Conservation (phyloP, 2,888 invertebrate species). For the Pachymerium ferrugineum region DNA sequence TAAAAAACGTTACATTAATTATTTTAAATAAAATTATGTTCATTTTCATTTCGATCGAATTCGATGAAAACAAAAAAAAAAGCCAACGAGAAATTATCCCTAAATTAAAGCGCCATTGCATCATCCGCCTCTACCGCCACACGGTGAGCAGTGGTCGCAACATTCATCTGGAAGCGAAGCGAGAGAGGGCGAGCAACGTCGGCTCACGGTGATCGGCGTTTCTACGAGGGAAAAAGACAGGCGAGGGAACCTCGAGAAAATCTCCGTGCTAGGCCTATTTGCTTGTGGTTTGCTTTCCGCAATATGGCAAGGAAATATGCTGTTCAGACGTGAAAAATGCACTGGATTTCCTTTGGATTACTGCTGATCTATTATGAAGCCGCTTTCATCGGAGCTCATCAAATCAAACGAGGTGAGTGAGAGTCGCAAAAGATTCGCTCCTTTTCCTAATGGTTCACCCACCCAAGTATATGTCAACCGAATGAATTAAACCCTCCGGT, state of each 20-base stretch:
- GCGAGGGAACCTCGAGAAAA: slow-evolving; percentile 18
- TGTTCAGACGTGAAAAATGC: slow-evolving; percentile 37
- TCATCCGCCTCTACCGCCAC: neutral
- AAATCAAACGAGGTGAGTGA: slow-evolving; percentile 31
- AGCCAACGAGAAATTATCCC: no score
- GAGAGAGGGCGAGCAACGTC: slow-evolving; percentile 16
- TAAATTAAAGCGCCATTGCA: neutral
- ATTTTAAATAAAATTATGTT: no score
- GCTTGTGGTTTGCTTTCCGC: slow-evolving; percentile 29
- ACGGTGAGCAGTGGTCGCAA: neutral
- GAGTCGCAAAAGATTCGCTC: neutral
- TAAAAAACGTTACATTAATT: no score
- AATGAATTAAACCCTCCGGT: no score
- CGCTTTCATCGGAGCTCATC: slow-evolving; percentile 33
- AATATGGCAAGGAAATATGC: slow-evolving; percentile 38
- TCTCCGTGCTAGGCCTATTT: slow-evolving; percentile 30
- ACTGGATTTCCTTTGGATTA: slow-evolving; percentile 38
- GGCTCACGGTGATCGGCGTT: slow-evolving; percentile 25
- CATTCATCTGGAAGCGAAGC: slow-evolving; percentile 5
- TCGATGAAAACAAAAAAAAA: no score
- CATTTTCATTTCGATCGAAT: no score
- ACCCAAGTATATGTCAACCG: neutral
- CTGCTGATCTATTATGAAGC: slow-evolving; percentile 37
- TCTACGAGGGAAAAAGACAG: slow-evolving; percentile 11
- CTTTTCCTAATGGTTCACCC: neutral